A percentile compares a stretch with the other conserved stretches of the same genome.
Conservation (phyloP, 2,113 vertebrate genomes). For the Labeo rohita region DNA sequence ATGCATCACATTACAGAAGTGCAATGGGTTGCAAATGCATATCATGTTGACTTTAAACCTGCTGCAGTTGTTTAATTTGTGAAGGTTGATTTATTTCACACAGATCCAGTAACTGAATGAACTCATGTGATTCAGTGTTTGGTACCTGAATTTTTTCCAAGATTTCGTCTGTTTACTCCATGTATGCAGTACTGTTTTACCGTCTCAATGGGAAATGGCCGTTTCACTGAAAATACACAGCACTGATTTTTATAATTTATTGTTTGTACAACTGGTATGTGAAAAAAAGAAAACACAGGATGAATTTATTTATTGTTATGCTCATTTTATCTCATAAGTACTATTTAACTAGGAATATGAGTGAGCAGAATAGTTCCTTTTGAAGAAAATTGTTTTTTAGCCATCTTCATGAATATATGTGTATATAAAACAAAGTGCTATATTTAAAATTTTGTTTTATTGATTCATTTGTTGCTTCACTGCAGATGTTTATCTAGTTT, state of each 20-base stretch:
- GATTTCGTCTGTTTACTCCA: conserved; percentile 23
- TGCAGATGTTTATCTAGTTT: not conserved
- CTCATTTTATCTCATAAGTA: conserved; percentile 91
- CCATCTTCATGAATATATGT: conserved; percentile 77
- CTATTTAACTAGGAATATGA: conserved; percentile 92
- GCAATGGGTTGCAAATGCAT: not conserved
- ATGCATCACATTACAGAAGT: not conserved
- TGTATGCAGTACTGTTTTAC: conserved; percentile 60
- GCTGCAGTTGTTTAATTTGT: not conserved
- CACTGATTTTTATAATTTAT: conserved; percentile 99
- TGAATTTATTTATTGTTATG: conserved; percentile 94
- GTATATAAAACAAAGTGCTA: conserved; percentile 75
- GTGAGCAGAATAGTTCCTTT: conserved; percentile 74
- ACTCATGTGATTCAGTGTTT: not conserved
- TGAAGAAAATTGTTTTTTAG: conserved; percentile 72
- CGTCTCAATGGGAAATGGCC: conserved; percentile 63
- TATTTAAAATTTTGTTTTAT: conserved; percentile 69
- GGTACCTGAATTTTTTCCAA: not conserved
- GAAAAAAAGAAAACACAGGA: conserved; percentile 85
- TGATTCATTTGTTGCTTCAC: conserved; percentile 32
- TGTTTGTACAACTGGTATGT: conserved; percentile 96
- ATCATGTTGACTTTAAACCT: not conserved
- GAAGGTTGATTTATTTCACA: not conserved
- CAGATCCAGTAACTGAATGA: not conserved
- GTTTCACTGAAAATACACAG: conserved; percentile 77